Percentiles rank a stretch among this genome's conserved stretches.
Evolutionary conservation across 2,113 vertebrate genomes (phyloP).

Genomic region (Cephalopholis sonnerati): DNA sequence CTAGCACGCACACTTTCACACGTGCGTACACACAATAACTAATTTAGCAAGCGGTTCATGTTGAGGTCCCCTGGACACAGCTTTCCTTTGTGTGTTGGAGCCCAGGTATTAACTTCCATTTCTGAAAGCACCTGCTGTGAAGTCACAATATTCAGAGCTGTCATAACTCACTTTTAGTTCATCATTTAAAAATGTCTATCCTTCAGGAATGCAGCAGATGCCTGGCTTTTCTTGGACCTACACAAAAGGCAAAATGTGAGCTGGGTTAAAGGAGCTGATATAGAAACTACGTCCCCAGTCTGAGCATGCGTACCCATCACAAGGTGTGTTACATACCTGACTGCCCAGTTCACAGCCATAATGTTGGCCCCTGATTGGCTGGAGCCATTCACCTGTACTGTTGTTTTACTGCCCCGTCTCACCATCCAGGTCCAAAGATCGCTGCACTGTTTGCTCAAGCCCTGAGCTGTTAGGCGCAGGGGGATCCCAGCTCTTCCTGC

Average conservation of each 20-base stretch:
- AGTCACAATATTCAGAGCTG: conserved; percentile 1
- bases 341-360: not conserved
- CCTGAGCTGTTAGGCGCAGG: conserved; percentile 15
- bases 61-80: conserved; percentile 41
- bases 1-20: not conserved
- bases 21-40: conserved; percentile 28
- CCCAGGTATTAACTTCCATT: conserved; percentile 55
- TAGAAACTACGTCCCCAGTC: not conserved
- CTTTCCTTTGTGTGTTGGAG: conserved; percentile 40
- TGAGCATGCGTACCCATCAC: conserved; percentile 17
- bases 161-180: not conserved
- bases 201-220: not conserved
- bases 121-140: conserved; percentile 29
- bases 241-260: not conserved
- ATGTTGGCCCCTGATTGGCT: conserved; percentile 60
- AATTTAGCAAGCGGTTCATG: conserved; percentile 45
- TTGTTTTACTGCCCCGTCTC: conserved; percentile 61
- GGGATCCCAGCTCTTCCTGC: conserved; percentile 48
- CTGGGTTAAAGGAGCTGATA: not conserved
- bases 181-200: not conserved
- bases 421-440: conserved; percentile 80
- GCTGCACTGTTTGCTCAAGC: conserved; percentile 67
- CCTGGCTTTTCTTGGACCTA: not conserved
- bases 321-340: conserved; percentile 54
- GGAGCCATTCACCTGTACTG: conserved; percentile 38